Conservation (phyloP, 1,140 invertebrate species). For the Drosophila pectinifera region DNA sequence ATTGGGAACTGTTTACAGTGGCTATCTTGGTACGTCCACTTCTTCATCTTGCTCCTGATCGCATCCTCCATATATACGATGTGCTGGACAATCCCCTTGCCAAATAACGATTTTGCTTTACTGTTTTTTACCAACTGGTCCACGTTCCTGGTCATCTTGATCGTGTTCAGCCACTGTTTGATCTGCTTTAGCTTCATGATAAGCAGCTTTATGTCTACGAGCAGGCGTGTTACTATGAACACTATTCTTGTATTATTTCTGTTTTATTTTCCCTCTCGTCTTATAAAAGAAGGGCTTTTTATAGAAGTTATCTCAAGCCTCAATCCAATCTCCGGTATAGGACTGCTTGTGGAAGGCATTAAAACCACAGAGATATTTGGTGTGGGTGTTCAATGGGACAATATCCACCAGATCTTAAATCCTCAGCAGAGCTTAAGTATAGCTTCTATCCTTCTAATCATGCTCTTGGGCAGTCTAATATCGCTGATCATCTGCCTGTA, state of each 20-base stretch:
- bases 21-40: constrained; percentile 92
- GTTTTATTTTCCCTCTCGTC: background rate
- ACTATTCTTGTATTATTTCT: background rate
- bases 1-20: constrained; percentile 92
- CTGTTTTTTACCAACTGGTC: constrained; percentile 3
- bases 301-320: background rate
- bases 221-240: background rate
- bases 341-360: background rate
- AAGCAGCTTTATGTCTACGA: constrained; percentile 86
- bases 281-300: too few species aligned
- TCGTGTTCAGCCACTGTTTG: constrained; percentile 67
- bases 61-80: constrained; percentile 86
- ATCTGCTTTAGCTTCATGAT: constrained; percentile 87
- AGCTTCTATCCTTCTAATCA: constrained; percentile 84
- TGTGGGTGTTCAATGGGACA: constrained; percentile 7
- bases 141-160: constrained; percentile 32
- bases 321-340: background rate
- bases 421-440: constrained; percentile 85
- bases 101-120: background rate
- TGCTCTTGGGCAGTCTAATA: constrained; percentile 85
- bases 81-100: constrained; percentile 74
- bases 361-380: background rate
- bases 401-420: background rate
- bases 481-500: constrained; percentile 88
- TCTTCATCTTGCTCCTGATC: constrained; percentile 88